Evolutionary conservation across 2,888 invertebrate genomes (phyloP), one percentile per base, ranked within the genome.

Genomic region (Chydorus sphaericus): DNA sequence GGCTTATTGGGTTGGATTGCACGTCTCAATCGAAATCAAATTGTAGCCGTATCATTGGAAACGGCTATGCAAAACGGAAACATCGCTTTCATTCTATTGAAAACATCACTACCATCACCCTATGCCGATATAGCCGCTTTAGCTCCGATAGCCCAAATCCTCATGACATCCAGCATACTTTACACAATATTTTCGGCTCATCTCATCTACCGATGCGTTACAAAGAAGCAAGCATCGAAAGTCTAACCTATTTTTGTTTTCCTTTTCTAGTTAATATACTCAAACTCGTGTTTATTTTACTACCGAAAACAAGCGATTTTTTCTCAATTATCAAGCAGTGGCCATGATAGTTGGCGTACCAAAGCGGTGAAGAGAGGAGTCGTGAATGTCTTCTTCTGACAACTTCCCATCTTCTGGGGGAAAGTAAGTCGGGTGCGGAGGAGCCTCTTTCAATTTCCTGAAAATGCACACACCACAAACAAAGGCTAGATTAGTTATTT

Each of bases 361-460:
- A 69, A 89, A 91, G 31, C 72, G 73, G 70, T 90, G 91, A 48
- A 93, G 69, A 29, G 79, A 75, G 36, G 85, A 81, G 65, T 80
- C 81, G 72, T 78, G 86, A 60, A 85, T 75, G 65, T 94, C 87
- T 63, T 87, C 81, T 1, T 77, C 62, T 8, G 68, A 4, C 28
- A 18, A 65, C 55, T 79, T 75, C 55, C 77, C 75, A 1, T 65
- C 63, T 31, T 76, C 77, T 54, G 77, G 73, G 7, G 79, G 78
- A 63, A 77, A 78, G 63, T 76, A 79, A 1, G 93, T 94, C 1
- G 94, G 94, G 68, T 91, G 88, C 26, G 81, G 78, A 18, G 88
- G 81, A 4, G 82, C 67, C 26, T 64, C 65, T 5, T 63, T 60
- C 7, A 54, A 52, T 31, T 50, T 62, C 62, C 60, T 65, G 62